Evolutionary conservation across 92 coral and sea anemone genomes (phyloP), one percentile per base, ranked within the genome.

Genomic region (Isaurus tuberculatus): DNA sequence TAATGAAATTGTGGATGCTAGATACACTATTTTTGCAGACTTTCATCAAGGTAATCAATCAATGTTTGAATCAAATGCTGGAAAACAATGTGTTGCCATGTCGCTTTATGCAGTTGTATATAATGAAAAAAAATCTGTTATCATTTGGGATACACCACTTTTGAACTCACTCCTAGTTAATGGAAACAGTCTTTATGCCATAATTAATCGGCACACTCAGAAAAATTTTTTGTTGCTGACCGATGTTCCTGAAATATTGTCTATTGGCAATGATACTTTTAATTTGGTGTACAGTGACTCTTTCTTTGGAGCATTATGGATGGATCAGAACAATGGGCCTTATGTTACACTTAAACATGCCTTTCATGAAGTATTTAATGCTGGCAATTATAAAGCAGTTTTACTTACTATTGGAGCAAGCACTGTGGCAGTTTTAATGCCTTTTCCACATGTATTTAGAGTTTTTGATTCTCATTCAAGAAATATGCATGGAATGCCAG

Each of bases 401-500:
- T 74, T 74, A 13, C 80, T 74, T 29, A 74, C 80, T 74, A 43
- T 74, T 48, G 63, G 49, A 44, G 14, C 65, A 44, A 74, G 49
- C 31, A 74, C 80, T 74, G 80, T 74, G 19, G 80, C 80, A 48
- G 65, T 74, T 28, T 74, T 74, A 26, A 74, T 44, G 67, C 74
- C 83, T 37, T 84, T 73, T 36, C 83, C 83, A 28, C 3, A 84
- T 16, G 81, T 72, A 19, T 84, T 74, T 15, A 84, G 40, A 74
- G 25, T 84, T 64, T 84, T 84, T 84, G 88, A 84, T 84, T 84
- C 83, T 37, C 88, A 84, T 30, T 84, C 88, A 44, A 31, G 67
- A 65, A 30, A 80, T 65, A 64, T 60, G 84, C 57, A 79, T 79
- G 84, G 84, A 79, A 33, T 79, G 60, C 84, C 51, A 79, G 46